A percentile compares a stretch with the other conserved stretches of the same genome.
Conservation (phyloP, 1,140 invertebrate genomes). For the Laupala kohalensis region DNA sequence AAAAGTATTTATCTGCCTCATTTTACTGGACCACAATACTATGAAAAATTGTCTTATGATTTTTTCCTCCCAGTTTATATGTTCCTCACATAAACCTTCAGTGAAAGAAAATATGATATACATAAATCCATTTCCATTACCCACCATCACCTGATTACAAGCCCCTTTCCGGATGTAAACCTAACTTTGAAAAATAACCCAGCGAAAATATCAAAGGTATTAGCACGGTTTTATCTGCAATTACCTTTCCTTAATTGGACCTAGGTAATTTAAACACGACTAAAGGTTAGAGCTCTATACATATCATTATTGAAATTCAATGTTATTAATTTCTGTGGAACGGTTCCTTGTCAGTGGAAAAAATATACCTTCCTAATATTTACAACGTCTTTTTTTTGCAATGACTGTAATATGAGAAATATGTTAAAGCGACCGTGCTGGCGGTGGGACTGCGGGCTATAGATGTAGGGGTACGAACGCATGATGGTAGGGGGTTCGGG, state of each 20-base stretch:
- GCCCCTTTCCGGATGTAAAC: background rate
- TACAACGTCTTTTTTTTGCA: background rate
- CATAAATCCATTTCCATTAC: background rate
- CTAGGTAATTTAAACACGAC: background rate
- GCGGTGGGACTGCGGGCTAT: background rate
- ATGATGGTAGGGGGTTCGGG: background rate
- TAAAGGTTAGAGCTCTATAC: background rate
- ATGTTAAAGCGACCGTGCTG: background rate
- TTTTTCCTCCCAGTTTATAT: too few relatives aligned
- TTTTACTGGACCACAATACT: too few relatives aligned
- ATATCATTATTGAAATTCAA: background rate
- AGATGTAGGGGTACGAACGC: background rate
- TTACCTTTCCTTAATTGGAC: background rate
- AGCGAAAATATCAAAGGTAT: background rate
- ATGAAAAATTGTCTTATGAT: too few relatives aligned
- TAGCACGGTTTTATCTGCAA: background rate
- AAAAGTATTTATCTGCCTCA: too few relatives aligned
- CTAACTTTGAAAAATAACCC: background rate
- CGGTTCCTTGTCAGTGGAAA: too few relatives aligned
- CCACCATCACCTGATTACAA: background rate
- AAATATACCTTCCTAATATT: background rate
- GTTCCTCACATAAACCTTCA: too few relatives aligned
- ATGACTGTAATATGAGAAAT: background rate
- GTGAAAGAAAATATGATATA: too few relatives aligned
- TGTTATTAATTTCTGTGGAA: too few relatives aligned